Base-by-base conservation (phyloP, 2,888 invertebrate species). In the Laspeyria flexula region DNA sequence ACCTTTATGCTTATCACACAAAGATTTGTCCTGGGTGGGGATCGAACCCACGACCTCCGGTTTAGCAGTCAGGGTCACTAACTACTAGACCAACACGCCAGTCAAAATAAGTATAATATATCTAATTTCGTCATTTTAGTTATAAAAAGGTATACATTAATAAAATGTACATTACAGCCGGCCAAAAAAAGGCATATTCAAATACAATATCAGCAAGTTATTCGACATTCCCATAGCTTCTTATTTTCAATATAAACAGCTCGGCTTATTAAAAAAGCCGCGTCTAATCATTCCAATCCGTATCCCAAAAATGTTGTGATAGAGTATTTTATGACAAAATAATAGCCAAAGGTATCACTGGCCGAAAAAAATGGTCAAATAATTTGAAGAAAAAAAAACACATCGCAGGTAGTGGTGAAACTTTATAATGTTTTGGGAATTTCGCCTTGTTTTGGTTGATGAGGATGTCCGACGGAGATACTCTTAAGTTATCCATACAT, bases 251-350 rank as follows among this genome's bases (percentile, higher is more conserved):
- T 29, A 34, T 40, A 45, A 47, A 51, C 31, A 59, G 52, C 43
- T 58, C 63, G 52, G 52, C 43, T 50, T 30, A 58, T 52, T 16
- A 7, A 41, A 35, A 53, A 42, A 15, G 34, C 3, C 6, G n/a
- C 55, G 38, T 48, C 50, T 47, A 66, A 65, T 53, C 65, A 66
- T 41, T 45, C 27, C 37, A 53, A 55, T 52, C 57, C 60, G 49
- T 55, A 45, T 55, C 45, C 55, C 43, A 56, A 60, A 64, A 70
- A 69, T 68, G 73, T 75, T 75, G 71, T 75, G 78, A 80, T 85
- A 85, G 54, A 86, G 84, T 78, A 83, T 84, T 86, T 86, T 86
- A 87, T 80, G 86, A 83, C 80, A 76, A 85, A 85, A 88, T 87
- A 86, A 87, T 86, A 81, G 81, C 65, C 76, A 43, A 54, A 65